Evolutionary conservation across 2,888 invertebrate genomes (phyloP).

Genomic region (Polia nebulosa): DNA sequence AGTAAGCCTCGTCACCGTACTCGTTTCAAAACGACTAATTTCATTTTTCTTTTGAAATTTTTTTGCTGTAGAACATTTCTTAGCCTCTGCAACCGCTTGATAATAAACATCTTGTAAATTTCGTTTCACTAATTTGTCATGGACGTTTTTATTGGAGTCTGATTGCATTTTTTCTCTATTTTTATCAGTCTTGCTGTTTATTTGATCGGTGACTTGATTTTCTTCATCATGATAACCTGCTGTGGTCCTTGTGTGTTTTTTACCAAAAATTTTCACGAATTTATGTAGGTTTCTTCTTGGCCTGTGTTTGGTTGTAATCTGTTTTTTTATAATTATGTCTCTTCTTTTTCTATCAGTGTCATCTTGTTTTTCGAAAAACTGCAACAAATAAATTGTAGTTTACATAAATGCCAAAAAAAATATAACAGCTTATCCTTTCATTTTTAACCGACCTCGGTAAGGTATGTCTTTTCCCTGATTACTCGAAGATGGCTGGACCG

Average conservation of each 20-base stretch:
- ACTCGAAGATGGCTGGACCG: no score
- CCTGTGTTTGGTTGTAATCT: background rate
- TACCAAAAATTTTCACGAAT: constrained; percentile 66
- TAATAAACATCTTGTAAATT: constrained; percentile 77
- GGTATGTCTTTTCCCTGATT: no score
- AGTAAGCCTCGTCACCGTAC: background rate
- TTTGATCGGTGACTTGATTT: constrained; percentile 21
- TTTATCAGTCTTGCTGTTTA: constrained; percentile 19
- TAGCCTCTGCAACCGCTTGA: constrained; percentile 73
- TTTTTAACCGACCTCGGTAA: no score
- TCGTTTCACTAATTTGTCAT: constrained; percentile 50
- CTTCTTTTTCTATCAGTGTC: constrained; percentile 55
- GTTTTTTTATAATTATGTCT: constrained; percentile 8
- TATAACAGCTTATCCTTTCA: no score
- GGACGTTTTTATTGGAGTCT: background rate
- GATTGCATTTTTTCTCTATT: background rate
- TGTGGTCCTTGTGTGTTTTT: constrained; percentile 70
- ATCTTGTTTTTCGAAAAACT: constrained; percentile 51
- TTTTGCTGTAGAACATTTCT: constrained; percentile 68
- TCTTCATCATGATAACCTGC: constrained; percentile 50
- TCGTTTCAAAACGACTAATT: background rate
- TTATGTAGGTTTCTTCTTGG: constrained; percentile 45
- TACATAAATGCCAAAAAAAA: no score
- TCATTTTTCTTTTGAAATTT: constrained; percentile 33
- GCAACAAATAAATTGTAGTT: constrained; percentile 22